A percentile compares a stretch with the other conserved stretches of the same genome.
Evolutionary conservation across 2,797 vertebrate species (phyloP).

Genomic region (Capromys pilorides): DNA sequence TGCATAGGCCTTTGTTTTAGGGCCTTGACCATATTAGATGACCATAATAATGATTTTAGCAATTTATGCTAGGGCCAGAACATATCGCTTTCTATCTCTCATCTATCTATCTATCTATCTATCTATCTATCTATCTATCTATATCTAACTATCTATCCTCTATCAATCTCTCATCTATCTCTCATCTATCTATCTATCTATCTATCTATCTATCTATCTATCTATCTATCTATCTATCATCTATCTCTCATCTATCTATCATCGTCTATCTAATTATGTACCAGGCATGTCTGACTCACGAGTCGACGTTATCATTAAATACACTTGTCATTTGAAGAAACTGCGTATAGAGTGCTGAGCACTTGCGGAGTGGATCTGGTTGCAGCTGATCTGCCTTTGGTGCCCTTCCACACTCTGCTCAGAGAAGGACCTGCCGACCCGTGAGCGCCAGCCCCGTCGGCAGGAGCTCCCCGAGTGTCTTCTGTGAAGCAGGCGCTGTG

Average conservation of each 20-base stretch:
- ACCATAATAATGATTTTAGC: too few relatives aligned
- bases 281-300: neutral
- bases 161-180: neutral
- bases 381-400: neutral
- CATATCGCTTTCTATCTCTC: too few relatives aligned
- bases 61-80: too few relatives aligned
- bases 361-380: neutral
- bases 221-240: neutral
- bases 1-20: too few relatives aligned
- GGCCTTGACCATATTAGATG: too few relatives aligned
- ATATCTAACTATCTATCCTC: neutral
- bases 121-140: too few relatives aligned
- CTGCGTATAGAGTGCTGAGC: conserved; percentile 28
- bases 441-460: neutral
- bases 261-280: neutral
- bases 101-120: too few relatives aligned
- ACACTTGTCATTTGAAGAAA: conserved; percentile 30
- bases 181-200: too few relatives aligned
- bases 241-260: neutral
- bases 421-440: conserved; percentile 2
- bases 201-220: too few relatives aligned
- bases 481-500: neutral
- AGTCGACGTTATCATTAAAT: neutral
- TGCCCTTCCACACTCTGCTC: neutral
- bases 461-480: neutral